A percentile compares a stretch with the other conserved stretches of the same genome.
phyloP scores from a whole-genome alignment of 23 tunicate species.

The Aplidium turbinatum region DNA sequence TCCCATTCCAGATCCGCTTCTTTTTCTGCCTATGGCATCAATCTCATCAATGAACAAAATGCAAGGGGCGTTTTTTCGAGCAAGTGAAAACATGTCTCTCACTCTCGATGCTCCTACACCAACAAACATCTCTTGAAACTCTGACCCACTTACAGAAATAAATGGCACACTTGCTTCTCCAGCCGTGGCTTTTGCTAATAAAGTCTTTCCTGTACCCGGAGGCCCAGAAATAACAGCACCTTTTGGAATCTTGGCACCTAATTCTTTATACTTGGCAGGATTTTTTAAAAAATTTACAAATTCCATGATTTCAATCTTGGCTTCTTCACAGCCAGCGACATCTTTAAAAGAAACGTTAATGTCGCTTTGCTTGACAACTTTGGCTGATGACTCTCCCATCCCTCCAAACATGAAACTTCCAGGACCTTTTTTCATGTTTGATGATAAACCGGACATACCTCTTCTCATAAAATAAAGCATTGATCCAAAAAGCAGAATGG shows the following conservation, averaged over 20 bases:
- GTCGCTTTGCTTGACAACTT: constrained; percentile 67
- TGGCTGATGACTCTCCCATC: constrained; percentile 80
- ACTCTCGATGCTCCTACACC: constrained; percentile 96
- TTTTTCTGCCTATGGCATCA: constrained; percentile 94
- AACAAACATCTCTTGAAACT: constrained; percentile 93
- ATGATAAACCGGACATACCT: constrained; percentile 10
- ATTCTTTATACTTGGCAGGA: constrained; percentile 79
- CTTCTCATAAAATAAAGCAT: constrained; percentile 3
- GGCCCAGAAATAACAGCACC: constrained; percentile 96
- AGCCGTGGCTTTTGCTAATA: constrained; percentile 94
- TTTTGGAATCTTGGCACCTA: constrained; percentile 97
- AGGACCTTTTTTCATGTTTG: not conserved
- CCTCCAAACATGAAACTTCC: constrained; percentile 43
- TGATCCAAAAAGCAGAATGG: constrained; percentile 21
- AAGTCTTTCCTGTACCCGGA: constrained; percentile 95
- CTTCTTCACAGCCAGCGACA: constrained; percentile 98
- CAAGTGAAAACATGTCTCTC: constrained; percentile 91
- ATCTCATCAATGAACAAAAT: constrained; percentile 97
- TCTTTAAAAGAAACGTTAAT: constrained; percentile 76
- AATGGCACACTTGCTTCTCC: constrained; percentile 97
- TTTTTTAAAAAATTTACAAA: constrained; percentile 94
- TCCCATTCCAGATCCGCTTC: constrained; percentile 62
- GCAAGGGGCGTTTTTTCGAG: constrained; percentile 94
- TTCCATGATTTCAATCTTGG: constrained; percentile 95
- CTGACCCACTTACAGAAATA: constrained; percentile 89